These are phyloP conservation scores for Rhyacophila brunnea DNA, from an alignment of 1,140 invertebrate genomes.

Conservation along the genomic window DNA sequence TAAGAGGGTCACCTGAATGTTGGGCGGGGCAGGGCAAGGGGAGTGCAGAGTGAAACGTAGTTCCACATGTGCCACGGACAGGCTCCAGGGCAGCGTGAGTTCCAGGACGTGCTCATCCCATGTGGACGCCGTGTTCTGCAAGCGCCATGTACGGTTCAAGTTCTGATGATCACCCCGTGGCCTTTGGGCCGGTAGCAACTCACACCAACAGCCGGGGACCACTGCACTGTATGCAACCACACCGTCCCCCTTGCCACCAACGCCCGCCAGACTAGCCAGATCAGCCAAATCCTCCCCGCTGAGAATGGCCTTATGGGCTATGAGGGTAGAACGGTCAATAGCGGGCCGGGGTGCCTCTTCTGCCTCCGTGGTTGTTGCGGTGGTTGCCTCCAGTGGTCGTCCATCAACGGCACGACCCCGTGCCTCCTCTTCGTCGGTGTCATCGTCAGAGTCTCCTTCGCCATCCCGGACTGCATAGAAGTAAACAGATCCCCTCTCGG, in stretches of 20 bases:
- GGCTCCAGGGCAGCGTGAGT: slow-evolving; percentile 74
- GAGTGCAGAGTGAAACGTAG: slow-evolving; percentile 80
- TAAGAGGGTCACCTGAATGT: slow-evolving; percentile 78
- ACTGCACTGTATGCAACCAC: slow-evolving; percentile 76
- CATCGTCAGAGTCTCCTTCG: slow-evolving; percentile 67
- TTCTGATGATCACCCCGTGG: slow-evolving; percentile 80
- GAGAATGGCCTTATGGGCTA: slow-evolving; percentile 48
- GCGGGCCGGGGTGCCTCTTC: slow-evolving; percentile 52
- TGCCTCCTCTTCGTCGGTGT: slow-evolving; percentile 64
- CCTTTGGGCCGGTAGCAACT: slow-evolving; percentile 86
- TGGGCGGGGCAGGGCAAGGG: slow-evolving; percentile 61
- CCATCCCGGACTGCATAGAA: slow-evolving; percentile 76
- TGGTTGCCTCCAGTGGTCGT: no score
- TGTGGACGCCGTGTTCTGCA: slow-evolving; percentile 82
- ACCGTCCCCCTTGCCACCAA: slow-evolving; percentile 52
- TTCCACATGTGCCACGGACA: slow-evolving; percentile 81
- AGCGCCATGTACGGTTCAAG: slow-evolving; percentile 79
- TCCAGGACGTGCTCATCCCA: slow-evolving; percentile 93
- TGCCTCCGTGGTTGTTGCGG: no score
- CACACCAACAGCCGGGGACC: slow-evolving; percentile 89
- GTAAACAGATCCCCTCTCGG: slow-evolving; percentile 73
- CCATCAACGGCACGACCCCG: no score
- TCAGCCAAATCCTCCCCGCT: slow-evolving; percentile 44
- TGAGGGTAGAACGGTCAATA: slow-evolving; percentile 30
- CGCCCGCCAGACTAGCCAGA: slow-evolving; percentile 45